Percentiles rank a stretch among this genome's conserved stretches.
Conservation (phyloP, 2,797 vertebrate genomes). For the Zonotrichia albicollis region DNA sequence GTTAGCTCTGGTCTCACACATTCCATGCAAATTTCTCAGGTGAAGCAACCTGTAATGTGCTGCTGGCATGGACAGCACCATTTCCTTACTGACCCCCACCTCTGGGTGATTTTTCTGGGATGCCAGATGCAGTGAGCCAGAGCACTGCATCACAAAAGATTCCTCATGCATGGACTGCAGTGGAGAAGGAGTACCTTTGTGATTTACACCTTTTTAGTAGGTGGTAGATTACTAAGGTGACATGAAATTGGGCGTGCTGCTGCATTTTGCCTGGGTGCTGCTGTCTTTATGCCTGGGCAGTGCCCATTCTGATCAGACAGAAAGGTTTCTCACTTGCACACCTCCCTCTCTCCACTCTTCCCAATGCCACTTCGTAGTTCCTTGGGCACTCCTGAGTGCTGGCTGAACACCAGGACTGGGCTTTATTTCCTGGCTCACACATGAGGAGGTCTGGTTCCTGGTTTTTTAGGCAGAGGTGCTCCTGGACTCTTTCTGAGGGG, state of each 20-base stretch:
- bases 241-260: not conserved
- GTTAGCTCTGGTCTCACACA: not conserved
- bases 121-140: not conserved
- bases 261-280: not conserved
- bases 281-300: not conserved
- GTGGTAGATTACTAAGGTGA: not conserved
- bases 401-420: not conserved
- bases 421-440: not conserved
- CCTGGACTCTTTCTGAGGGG: not conserved
- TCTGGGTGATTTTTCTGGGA: not conserved
- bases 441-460: not conserved
- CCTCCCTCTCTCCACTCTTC: not conserved
- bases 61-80: not conserved
- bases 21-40: conserved; percentile 15
- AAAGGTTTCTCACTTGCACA: not conserved
- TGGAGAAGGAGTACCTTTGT: not conserved
- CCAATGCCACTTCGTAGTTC: not conserved
- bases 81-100: not conserved
- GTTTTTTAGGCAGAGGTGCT: not conserved
- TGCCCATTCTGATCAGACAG: not conserved
- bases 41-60: not conserved
- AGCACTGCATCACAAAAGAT: rapidly evolving
- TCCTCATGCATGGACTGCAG: not conserved
- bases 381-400: not conserved
- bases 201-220: not conserved